These are phyloP conservation scores for Drosophila repletoides DNA, from an alignment of 1,140 invertebrate species.

Conservation along the genomic window DNA sequence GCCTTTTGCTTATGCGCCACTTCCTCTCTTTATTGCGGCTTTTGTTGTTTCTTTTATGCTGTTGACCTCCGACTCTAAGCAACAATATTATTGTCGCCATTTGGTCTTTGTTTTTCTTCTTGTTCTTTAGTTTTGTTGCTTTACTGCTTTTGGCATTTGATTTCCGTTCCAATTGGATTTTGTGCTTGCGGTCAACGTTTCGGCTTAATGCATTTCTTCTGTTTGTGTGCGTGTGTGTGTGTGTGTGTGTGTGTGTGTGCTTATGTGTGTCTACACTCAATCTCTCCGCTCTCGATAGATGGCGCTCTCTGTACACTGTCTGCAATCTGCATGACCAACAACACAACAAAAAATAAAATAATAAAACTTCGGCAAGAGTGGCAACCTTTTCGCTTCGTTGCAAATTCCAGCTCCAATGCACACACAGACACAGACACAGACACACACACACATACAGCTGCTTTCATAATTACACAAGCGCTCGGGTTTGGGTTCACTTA, in stretches of 20 bases:
- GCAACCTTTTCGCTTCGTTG: constrained; percentile 76
- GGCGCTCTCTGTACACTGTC: constrained; percentile 41
- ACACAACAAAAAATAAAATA: constrained; percentile 25
- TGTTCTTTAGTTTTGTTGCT: neutral
- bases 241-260: neutral
- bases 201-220: constrained; percentile 51
- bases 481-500: constrained; percentile 64
- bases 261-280: neutral
- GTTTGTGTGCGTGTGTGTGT: no score
- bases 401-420: constrained; percentile 74
- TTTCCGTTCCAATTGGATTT: constrained; percentile 62
- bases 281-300: constrained; percentile 27
- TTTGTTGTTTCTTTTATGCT: constrained; percentile 30
- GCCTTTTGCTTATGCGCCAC: constrained; percentile 23
- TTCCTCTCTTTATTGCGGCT: constrained; percentile 29
- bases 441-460: constrained; percentile 10
- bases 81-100: constrained; percentile 32
- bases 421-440: constrained; percentile 35
- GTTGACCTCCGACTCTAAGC: constrained; percentile 34
- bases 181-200: constrained; percentile 44
- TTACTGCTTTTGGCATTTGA: constrained; percentile 26
- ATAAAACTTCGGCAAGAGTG: constrained; percentile 62
- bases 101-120: constrained; percentile 18
- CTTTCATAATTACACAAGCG: constrained; percentile 74
- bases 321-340: constrained; percentile 71